Evolutionary conservation across 2,888 invertebrate species (phyloP).

Genomic region (Oscheius sp.): DNA sequence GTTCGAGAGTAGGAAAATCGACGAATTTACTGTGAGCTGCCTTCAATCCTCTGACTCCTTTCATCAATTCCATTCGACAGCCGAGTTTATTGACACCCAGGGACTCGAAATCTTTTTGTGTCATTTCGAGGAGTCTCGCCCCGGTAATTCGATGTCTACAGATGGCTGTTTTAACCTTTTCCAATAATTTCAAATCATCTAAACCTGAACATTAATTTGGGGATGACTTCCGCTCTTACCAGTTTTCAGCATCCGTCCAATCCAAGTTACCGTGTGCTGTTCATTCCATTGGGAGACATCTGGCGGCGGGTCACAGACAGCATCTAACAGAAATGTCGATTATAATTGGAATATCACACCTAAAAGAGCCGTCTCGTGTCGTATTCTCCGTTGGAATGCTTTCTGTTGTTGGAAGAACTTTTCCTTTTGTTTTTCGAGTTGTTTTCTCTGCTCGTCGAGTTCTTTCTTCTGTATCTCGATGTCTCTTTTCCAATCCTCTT

Average conservation of each 20-base stretch:
- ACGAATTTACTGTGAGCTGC: conserved; percentile 41
- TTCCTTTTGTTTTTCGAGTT: conserved; percentile 59
- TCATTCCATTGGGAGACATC: conserved; percentile 63
- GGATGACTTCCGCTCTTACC: conserved; percentile 27
- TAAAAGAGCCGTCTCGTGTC: conserved; percentile 42
- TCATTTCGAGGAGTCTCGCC: conserved; percentile 58
- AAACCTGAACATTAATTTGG: background rate
- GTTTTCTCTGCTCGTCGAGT: conserved; percentile 57
- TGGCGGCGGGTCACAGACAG: conserved; percentile 38
- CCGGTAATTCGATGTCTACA: conserved; percentile 64
- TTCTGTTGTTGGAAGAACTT: conserved; percentile 59
- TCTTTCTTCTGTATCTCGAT: conserved; percentile 59
- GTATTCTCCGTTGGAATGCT: conserved; percentile 50
- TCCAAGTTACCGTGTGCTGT: conserved; percentile 62
- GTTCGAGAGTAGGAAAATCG: conserved; percentile 50
- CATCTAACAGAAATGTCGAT: background rate
- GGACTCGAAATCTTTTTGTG: conserved; percentile 61
- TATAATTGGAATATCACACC: conserved; percentile 14
- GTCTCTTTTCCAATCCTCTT: conserved; percentile 63
- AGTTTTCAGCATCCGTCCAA: conserved; percentile 47
- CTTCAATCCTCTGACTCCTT: conserved; percentile 40
- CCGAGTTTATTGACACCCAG: conserved; percentile 57
- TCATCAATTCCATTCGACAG: conserved; percentile 47
- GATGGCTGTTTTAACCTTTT: conserved; percentile 54
- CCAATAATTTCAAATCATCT: conserved; percentile 53